A percentile compares a stretch with the other conserved stretches of the same genome.
Conservation (phyloP, 2,113 vertebrate genomes). For the Turnix velox region DNA sequence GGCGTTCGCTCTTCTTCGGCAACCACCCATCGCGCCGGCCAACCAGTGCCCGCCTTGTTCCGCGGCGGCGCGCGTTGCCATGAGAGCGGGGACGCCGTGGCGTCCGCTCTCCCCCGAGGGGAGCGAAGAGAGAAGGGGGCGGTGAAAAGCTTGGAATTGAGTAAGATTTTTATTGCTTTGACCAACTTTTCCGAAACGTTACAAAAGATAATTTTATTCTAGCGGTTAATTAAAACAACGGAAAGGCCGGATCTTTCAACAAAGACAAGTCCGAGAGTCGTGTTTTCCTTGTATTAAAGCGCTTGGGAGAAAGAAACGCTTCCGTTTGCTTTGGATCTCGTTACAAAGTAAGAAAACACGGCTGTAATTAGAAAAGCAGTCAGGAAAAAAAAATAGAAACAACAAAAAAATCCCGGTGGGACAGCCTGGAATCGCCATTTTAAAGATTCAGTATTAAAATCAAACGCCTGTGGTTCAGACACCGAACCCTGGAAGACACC, state of each 20-base stretch:
- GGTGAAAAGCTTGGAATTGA: no score
- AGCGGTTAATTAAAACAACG: conserved; percentile 70
- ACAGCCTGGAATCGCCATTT: conserved; percentile 56
- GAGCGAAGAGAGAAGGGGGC: no score
- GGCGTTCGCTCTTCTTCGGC: background rate
- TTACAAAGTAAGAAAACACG: conserved; percentile 68
- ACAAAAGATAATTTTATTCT: conserved; percentile 77
- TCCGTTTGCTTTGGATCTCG: conserved; percentile 67
- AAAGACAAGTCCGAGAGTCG: conserved; percentile 30
- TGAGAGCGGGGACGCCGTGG: background rate
- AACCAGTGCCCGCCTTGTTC: background rate
- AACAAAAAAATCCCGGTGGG: conserved; percentile 70
- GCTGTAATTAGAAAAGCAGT: conserved; percentile 71
- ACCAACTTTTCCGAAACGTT: conserved; percentile 73
- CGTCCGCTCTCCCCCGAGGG: no score
- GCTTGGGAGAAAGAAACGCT: no score
- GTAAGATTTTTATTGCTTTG: conserved; percentile 92
- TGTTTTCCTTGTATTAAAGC: no score
- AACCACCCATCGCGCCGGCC: background rate
- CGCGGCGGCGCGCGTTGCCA: background rate
- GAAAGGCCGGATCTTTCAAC: conserved; percentile 70
- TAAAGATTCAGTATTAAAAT: conserved; percentile 69
- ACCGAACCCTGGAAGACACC: conserved; percentile 70
- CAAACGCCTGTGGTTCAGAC: conserved; percentile 56
- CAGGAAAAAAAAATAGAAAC: no score